Evolutionary conservation across 2,888 invertebrate genomes (phyloP), one percentile per base, ranked within the genome.

Genomic region (Pyrgus malvae): DNA sequence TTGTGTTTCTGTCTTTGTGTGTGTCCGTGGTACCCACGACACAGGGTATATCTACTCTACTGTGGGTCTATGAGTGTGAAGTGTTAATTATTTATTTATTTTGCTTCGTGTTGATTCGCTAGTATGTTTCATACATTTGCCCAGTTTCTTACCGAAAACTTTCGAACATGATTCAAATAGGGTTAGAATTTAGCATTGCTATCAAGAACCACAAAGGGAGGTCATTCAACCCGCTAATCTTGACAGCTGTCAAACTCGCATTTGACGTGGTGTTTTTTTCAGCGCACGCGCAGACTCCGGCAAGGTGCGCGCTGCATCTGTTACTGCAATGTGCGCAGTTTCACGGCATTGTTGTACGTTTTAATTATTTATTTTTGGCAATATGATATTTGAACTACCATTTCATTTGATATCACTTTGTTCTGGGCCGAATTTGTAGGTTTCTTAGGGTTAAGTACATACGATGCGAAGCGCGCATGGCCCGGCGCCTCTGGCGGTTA

Each of bases 211-310:
- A 27, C 44, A 44, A 37, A 37, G 25, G 37, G 29, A 2, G 48
- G 53, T 54, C 53, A 14, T 54, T 54, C 38, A 54, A 54, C 53
- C 46, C 53, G 45, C 45, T 54, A 54, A 54, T 54, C 46, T 40
- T 54, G 53, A 46, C 53, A 54, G 53, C 38, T 54, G 53, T 54
- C 53, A 54, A 54, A 54, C 40, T 53, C 31, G 27, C 12, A 42
- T 51, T 44, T 51, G 51, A 51, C 44, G 46, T 9, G 17, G 9
- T 33, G 7, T 50, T 44, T 51, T 51, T 51, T 44, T 17, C 4
- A 7, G 50, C 44, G 46, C 45, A 45, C 53, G 45, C 53, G 53
- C 53, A 53, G 53, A 33, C 53, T 53, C 53, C 53, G 38, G 38
- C 53, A 53, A 53, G 53, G 53, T 53, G 53, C 53, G 45, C 23